phyloP scores from a whole-genome alignment of 2,113 vertebrate genomes.

The Callipepla californica region DNA sequence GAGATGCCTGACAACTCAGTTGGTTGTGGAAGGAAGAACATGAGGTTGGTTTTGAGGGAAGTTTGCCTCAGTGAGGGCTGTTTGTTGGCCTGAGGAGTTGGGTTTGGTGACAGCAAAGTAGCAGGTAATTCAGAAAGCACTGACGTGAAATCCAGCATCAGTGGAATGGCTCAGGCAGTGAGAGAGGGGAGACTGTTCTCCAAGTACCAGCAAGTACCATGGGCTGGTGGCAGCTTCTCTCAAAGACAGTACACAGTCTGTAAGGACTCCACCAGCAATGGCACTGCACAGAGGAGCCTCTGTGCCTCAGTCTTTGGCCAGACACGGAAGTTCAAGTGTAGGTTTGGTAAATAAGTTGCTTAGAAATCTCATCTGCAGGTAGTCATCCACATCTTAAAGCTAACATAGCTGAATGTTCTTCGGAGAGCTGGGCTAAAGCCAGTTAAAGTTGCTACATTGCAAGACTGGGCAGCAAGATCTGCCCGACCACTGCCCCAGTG shows the following conservation, averaged over 20 bases:
- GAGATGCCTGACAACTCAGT: neutral
- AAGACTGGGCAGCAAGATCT: neutral
- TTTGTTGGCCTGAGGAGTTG: neutral
- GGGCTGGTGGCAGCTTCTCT: neutral
- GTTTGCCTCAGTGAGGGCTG: neutral
- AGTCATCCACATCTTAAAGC: neutral
- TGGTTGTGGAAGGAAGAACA: neutral
- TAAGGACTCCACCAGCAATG: neutral
- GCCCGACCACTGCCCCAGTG: neutral
- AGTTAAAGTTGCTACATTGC: neutral
- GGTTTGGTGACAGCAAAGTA: neutral
- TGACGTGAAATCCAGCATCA: neutral
- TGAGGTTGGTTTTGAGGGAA: neutral
- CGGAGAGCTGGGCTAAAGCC: neutral
- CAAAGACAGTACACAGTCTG: accelerated
- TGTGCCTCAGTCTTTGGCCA: neutral
- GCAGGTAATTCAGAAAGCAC: neutral
- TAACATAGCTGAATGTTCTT: neutral
- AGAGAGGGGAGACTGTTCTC: neutral
- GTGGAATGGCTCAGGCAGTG: neutral
- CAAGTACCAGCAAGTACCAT: neutral
- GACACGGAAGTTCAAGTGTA: neutral
- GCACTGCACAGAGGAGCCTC: neutral
- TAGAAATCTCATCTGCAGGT: neutral
- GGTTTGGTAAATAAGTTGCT: neutral